Conservation (phyloP, 2,797 vertebrate species). For the Lacerta viridis region DNA sequence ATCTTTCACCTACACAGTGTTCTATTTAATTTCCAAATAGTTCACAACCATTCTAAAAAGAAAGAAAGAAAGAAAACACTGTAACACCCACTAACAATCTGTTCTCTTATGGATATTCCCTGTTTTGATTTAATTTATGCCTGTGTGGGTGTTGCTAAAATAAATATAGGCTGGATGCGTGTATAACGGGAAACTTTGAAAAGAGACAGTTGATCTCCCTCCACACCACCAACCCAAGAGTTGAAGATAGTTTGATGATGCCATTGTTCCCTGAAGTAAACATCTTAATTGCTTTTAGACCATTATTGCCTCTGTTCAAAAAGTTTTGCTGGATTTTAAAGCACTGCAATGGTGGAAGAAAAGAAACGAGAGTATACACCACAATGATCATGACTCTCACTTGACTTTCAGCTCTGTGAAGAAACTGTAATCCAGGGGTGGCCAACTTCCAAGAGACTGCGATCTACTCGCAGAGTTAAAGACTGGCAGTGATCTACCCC, state of each 20-base stretch:
- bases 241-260: not conserved
- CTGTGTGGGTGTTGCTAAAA: conserved; percentile 1
- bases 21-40: conserved; percentile 21
- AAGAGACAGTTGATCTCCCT: not conserved
- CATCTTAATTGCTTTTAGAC: not conserved
- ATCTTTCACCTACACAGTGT: conserved; percentile 9
- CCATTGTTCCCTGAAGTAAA: not conserved
- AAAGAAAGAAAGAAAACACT: not conserved
- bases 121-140: not conserved
- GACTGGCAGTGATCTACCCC: no score
- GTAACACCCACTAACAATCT: conserved; percentile 12
- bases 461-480: no score
- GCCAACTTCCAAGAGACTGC: no score
- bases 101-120: conserved; percentile 3
- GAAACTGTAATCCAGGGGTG: not conserved
- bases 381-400: not conserved
- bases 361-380: not conserved
- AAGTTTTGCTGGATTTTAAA: no score
- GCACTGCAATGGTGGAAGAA: not conserved
- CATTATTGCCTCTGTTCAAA: not conserved
- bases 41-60: conserved; percentile 9
- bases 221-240: not conserved
- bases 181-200: not conserved
- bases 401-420: not conserved
- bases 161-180: not conserved